These are phyloP conservation scores for Drosophila mayaguana DNA, from an alignment of 2,888 invertebrate genomes.

Conservation along the genomic window DNA sequence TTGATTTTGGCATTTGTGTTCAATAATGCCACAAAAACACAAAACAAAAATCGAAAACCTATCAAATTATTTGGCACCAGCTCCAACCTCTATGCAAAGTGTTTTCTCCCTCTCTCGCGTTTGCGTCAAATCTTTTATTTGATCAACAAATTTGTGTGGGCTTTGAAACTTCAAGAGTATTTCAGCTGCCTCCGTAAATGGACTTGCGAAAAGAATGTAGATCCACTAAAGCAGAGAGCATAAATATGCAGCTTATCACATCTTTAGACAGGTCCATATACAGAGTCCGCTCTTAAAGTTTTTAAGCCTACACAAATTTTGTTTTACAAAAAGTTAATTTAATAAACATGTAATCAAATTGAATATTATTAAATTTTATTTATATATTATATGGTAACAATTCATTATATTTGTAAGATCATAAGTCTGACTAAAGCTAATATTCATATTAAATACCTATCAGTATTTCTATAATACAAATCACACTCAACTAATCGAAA, in stretches of 20 bases:
- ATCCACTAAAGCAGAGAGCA: too few species aligned
- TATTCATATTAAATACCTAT: too few species aligned
- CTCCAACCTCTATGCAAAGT: background rate
- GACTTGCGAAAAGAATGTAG: background rate
- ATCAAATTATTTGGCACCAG: conserved; percentile 3
- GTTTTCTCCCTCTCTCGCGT: background rate
- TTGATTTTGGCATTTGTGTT: conserved; percentile 72
- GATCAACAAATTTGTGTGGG: conserved; percentile 40
- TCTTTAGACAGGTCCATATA: too few species aligned
- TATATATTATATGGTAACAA: too few species aligned
- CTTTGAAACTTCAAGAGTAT: conserved; percentile 12
- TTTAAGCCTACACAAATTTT: too few species aligned
- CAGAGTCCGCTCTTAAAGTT: too few species aligned
- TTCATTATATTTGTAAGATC: too few species aligned
- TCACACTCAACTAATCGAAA: background rate
- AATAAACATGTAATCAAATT: too few species aligned
- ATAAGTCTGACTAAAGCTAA: too few species aligned
- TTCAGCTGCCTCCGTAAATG: background rate
- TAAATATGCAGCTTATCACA: too few species aligned
- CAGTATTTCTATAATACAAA: background rate
- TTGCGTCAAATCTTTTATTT: conserved; percentile 32
- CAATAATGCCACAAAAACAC: conserved; percentile 43
- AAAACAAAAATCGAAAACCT: conserved; percentile 9
- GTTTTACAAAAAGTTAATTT: too few species aligned
- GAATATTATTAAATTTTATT: too few species aligned